Base-by-base conservation (phyloP, 1,140 invertebrate genomes). In the Telenomus remus region DNA sequence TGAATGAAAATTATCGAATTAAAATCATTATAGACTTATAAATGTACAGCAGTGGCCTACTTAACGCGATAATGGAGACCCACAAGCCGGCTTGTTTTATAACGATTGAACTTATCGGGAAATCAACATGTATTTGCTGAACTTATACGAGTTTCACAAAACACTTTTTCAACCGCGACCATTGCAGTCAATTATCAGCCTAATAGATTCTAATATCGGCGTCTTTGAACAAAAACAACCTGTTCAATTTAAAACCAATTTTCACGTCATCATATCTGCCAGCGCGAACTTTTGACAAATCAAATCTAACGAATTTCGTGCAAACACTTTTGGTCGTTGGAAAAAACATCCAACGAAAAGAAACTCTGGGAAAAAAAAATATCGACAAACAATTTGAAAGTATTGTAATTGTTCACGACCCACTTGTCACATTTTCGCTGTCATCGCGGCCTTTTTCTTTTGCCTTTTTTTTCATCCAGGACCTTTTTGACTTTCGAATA, bases 1-100 rank as follows among this genome's bases (percentile, higher is more conserved):
- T 76, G 73, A 76, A 76, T 70, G 66, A 66, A 76, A 66, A 76
- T 76, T 70, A 76, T 76, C 65, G 66, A 61, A 76, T 76, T 76
- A 76, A 76, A 64, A 65, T 70, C 66, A 71, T 71, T 76, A 70
- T 55, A 66, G 66, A 70, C 56, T 61, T 70, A 76, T 60, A 64
- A 27, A 27, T 27, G 19, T 66, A 57, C 71, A 56, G 15, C 34
- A 33, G 16, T 73, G 61, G 65, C 73, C 73, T 50, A 76, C 66
- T 71, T 76, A 8, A 37, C 4, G 34, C 47, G 54, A 48, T 60
- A 53, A 76, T 70, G 73, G 66, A 71, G 75, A 77, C 49, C 69
- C 64, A 72, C 64, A 69, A 63, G 68, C 68, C 72, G 75, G 63
- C 75, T 77, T 37, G 57, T 69, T 68, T 71, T 71, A 65, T 66